Conservation (phyloP, 2,797 vertebrate species). For the Sandelia bainsii region DNA sequence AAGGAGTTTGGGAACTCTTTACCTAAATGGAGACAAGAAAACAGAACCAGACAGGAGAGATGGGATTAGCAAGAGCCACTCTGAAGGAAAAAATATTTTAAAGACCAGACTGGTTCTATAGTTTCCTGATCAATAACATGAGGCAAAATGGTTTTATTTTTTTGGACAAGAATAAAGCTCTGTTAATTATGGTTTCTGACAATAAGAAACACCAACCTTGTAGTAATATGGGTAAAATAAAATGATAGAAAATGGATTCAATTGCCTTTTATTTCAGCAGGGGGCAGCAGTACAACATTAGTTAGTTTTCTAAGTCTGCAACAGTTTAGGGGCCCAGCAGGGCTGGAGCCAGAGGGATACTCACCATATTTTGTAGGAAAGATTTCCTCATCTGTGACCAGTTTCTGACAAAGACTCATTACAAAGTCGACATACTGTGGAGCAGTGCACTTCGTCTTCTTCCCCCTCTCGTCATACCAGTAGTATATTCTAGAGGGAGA, state of each 20-base stretch:
- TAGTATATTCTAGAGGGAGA: slow-evolving; percentile 92
- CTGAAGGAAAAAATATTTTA: background rate
- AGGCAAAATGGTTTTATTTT: too few relatives aligned
- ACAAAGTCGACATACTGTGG: slow-evolving; percentile 99
- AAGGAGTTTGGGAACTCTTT: slow-evolving; percentile 98
- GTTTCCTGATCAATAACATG: too few relatives aligned
- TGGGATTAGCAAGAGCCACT: slow-evolving; percentile 23
- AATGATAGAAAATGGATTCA: too few relatives aligned
- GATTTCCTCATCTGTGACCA: slow-evolving; percentile 98
- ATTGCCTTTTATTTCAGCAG: slow-evolving; percentile 30
- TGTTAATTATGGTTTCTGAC: background rate
- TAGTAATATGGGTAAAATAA: too few relatives aligned
- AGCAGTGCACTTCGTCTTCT: slow-evolving; percentile 98
- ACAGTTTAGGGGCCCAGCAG: slow-evolving; percentile 10
- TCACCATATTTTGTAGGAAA: slow-evolving; percentile 98
- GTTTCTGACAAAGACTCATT: slow-evolving; percentile 98
- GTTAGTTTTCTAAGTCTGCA: background rate
- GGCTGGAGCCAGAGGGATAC: slow-evolving; percentile 42
- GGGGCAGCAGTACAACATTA: slow-evolving; percentile 45
- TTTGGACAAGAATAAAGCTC: background rate
- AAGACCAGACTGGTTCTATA: too few relatives aligned
- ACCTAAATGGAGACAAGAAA: slow-evolving; percentile 79
- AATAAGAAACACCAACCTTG: too few relatives aligned
- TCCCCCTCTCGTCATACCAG: slow-evolving; percentile 98
- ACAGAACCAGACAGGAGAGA: slow-evolving; percentile 6